These are phyloP conservation scores for Actinopyga echinites DNA, from an alignment of 53 echinoderm and acorn worm species.

Conservation along the genomic window DNA sequence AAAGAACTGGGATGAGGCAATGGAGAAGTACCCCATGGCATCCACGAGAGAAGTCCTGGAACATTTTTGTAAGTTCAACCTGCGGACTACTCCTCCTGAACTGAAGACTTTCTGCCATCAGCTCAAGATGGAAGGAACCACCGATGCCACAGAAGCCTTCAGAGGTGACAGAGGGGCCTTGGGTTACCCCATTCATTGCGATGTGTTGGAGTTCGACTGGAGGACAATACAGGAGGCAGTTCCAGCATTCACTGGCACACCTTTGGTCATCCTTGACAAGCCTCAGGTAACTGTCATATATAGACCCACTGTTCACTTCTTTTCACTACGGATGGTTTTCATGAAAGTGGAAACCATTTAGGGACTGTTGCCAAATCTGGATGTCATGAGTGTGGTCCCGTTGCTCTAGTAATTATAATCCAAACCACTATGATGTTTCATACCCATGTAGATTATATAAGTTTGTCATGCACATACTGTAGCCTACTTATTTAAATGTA, in stretches of 20 bases:
- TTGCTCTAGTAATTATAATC: too few relatives aligned
- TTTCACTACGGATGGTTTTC: too few relatives aligned
- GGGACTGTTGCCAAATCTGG: too few relatives aligned
- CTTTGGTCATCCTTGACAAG: constrained; percentile 10
- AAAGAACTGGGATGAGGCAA: constrained; percentile 6
- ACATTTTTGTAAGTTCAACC: constrained; percentile 13
- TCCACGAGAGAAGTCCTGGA: constrained; percentile 1
- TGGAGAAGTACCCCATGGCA: background rate
- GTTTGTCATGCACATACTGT: too few relatives aligned
- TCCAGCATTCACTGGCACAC: background rate
- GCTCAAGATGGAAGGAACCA: background rate
- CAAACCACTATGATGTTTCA: too few relatives aligned
- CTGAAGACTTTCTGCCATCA: constrained; percentile 15
- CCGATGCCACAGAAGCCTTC: background rate
- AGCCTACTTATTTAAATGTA: too few relatives aligned
- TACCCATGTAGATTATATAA: too few relatives aligned
- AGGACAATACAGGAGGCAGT: background rate
- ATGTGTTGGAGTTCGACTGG: background rate
- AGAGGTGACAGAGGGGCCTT: too few relatives aligned
- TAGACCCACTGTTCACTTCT: too few relatives aligned
- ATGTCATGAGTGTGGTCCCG: too few relatives aligned
- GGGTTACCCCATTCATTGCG: background rate
- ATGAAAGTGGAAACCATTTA: too few relatives aligned
- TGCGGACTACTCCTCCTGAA: constrained; percentile 13
- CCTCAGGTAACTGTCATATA: constrained; percentile 20